Evolutionary conservation across 2,797 vertebrate genomes (phyloP).

Genomic region (Centroberyx gerrardi): DNA sequence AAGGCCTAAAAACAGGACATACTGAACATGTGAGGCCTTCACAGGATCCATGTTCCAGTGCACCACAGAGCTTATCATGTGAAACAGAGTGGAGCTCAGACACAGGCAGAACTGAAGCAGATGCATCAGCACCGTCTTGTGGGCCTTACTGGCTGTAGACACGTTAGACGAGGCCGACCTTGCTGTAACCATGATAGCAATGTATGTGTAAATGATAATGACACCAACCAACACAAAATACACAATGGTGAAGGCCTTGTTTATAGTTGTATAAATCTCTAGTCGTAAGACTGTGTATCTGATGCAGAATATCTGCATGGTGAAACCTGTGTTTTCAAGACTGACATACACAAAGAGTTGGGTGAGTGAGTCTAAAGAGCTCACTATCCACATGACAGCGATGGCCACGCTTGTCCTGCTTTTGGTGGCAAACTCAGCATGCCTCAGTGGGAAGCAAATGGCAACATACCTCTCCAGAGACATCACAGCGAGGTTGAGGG

Average conservation of each 20-base stretch:
- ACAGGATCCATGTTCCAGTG: neutral
- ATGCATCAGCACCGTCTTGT: slow-evolving; percentile 70
- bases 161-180: slow-evolving; percentile 35
- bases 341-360: slow-evolving; percentile 52
- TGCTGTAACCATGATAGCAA: slow-evolving; percentile 53
- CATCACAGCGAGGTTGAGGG: slow-evolving; percentile 75
- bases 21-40: slow-evolving; percentile 17
- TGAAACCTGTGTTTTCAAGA: neutral
- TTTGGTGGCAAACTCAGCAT: slow-evolving; percentile 42
- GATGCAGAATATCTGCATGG: slow-evolving; percentile 13
- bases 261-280: slow-evolving; percentile 31
- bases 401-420: slow-evolving; percentile 42
- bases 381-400: slow-evolving; percentile 52
- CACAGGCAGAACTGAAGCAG: slow-evolving; percentile 70
- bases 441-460: slow-evolving; percentile 75
- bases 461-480: slow-evolving; percentile 75
- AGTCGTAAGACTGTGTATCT: slow-evolving; percentile 12
- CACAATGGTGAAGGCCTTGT: slow-evolving; percentile 30
- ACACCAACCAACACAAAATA: slow-evolving; percentile 59
- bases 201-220: slow-evolving; percentile 68
- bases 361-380: slow-evolving; percentile 45
- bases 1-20: slow-evolving; percentile 63
- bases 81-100: slow-evolving; percentile 61
- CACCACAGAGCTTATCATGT: slow-evolving; percentile 25
- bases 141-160: slow-evolving; percentile 37